Percentiles rank a stretch among this genome's conserved stretches.
phyloP scores from a whole-genome alignment of 2,888 invertebrate species.

The Lordiphosa fenestrarum region DNA sequence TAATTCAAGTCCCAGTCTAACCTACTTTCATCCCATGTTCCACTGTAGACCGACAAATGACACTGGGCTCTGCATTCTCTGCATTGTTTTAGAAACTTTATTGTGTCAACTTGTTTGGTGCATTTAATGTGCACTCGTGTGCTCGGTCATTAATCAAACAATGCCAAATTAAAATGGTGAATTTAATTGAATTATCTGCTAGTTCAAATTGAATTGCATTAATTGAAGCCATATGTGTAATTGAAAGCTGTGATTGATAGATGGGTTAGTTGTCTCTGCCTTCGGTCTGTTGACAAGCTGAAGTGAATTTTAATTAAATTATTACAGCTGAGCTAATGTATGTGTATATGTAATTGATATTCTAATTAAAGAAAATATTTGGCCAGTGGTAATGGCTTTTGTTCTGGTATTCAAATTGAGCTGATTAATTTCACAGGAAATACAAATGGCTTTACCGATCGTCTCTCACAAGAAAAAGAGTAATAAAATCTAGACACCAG shows the following conservation, averaged over 20 bases:
- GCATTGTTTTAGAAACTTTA: no score
- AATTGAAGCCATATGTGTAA: constrained; percentile 35
- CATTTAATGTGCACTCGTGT: background rate
- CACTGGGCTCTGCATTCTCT: no score
- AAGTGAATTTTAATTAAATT: constrained; percentile 63
- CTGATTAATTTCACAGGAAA: no score
- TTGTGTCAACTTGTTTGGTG: background rate
- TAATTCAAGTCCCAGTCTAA: no score
- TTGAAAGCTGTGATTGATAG: background rate
- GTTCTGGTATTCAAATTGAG: constrained; percentile 1
- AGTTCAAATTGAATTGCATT: constrained; percentile 41
- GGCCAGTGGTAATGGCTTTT: background rate
- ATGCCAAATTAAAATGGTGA: constrained; percentile 22
- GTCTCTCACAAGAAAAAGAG: no score
- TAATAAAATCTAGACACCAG: no score
- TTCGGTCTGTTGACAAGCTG: constrained; percentile 34
- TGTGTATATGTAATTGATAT: constrained; percentile 54
- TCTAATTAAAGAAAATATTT: constrained; percentile 64
- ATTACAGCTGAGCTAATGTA: constrained; percentile 29
- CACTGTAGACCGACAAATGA: no score
- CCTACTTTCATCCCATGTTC: no score
- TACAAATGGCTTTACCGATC: no score
- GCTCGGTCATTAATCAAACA: constrained; percentile 52
- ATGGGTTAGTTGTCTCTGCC: constrained; percentile 20
- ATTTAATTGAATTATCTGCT: constrained; percentile 35